A percentile compares a stretch with the other conserved stretches of the same genome.
phyloP scores from a whole-genome alignment of 2,113 vertebrate genomes.

The Prietella phreatophila region DNA sequence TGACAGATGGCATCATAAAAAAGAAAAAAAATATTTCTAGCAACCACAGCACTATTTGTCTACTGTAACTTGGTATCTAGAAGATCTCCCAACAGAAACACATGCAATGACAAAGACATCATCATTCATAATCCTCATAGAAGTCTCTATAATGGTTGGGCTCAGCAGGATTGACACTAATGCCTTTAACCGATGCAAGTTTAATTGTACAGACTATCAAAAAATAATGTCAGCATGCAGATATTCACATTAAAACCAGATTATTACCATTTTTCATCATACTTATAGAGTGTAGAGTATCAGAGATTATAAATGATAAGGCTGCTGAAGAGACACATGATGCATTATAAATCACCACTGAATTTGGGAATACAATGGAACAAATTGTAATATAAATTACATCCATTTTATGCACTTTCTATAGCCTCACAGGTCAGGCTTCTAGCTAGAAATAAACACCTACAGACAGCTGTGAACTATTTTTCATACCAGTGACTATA shows the following conservation, averaged over 20 bases:
- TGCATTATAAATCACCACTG: not conserved
- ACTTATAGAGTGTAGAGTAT: not conserved
- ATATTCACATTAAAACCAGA: not conserved
- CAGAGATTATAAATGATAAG: not conserved
- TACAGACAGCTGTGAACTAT: not conserved
- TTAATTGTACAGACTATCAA: slow-evolving; percentile 6
- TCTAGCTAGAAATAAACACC: not conserved
- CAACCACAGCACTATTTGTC: slow-evolving; percentile 5
- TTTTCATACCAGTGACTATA: not conserved
- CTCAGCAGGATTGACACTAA: not conserved
- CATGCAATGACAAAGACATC: slow-evolving; percentile 2
- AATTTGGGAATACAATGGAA: not conserved
- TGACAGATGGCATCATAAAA: not conserved
- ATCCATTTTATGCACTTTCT: not conserved
- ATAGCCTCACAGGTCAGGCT: not conserved
- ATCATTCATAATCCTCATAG: not conserved
- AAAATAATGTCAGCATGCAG: not conserved
- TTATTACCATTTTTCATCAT: not conserved
- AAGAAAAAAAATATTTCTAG: not conserved
- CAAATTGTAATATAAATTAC: not conserved
- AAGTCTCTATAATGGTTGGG: slow-evolving; percentile 1
- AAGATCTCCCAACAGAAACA: not conserved
- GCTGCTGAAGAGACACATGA: not conserved
- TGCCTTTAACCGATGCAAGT: not conserved
- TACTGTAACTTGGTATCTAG: not conserved